A percentile compares a stretch with the other conserved stretches of the same genome.
phyloP scores from a whole-genome alignment of 2,797 vertebrate genomes.

The Pseudochirops cupreus region DNA sequence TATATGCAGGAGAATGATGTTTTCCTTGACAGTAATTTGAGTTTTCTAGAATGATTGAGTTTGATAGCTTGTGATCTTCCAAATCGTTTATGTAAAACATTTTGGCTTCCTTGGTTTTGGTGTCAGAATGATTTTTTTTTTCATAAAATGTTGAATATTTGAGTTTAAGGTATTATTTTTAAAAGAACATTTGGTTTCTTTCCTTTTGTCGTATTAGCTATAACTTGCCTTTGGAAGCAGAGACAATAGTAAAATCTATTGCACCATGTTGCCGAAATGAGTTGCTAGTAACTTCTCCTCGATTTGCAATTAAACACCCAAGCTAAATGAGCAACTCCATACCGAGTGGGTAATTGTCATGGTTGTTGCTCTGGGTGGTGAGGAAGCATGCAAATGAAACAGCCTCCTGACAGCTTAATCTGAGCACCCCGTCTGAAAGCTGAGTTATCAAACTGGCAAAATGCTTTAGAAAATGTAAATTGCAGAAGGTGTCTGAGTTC shows the following conservation, averaged over 20 bases:
- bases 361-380: conserved; percentile 22
- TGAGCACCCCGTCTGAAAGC: conserved; percentile 34
- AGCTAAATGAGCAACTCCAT: background rate
- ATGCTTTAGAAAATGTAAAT: conserved; percentile 19
- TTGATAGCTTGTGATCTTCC: background rate
- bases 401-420: background rate
- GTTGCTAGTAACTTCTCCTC: background rate
- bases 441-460: conserved; percentile 23
- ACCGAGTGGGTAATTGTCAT: background rate
- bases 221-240: conserved; percentile 33
- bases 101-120: conserved; percentile 16
- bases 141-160: conserved; percentile 27
- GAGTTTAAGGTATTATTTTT: conserved; percentile 48
- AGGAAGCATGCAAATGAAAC: conserved; percentile 29
- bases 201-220: background rate
- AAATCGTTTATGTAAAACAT: background rate
- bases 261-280: background rate
- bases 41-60: conserved; percentile 38
- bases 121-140: conserved; percentile 39
- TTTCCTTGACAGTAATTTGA: background rate
- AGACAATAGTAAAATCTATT: background rate
- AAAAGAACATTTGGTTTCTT: background rate
- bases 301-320: conserved; percentile 6
- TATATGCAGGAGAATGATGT: background rate
- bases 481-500: conserved; percentile 11